Conservation (phyloP, 2,888 invertebrate species). For the Saturnia japonica region DNA sequence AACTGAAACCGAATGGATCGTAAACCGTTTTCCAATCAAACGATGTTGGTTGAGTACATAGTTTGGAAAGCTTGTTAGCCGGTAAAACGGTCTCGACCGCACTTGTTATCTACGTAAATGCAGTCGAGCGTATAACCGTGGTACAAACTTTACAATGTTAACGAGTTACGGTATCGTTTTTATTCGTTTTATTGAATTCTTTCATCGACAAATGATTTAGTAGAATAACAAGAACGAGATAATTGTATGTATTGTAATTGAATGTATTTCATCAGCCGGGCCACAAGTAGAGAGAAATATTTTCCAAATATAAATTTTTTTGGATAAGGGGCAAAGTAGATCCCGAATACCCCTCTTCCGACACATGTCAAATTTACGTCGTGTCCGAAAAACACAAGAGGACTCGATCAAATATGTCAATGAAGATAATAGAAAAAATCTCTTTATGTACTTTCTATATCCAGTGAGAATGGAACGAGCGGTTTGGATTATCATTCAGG, state of each 20-base stretch:
- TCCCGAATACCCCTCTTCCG: neutral
- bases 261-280: too few species aligned
- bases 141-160: constrained; percentile 4
- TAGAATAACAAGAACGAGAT: too few species aligned
- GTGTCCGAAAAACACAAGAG: neutral
- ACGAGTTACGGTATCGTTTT: neutral
- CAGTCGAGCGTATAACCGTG: neutral
- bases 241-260: too few species aligned
- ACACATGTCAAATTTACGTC: constrained; percentile 3
- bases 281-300: too few species aligned
- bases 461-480: neutral
- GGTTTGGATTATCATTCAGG: neutral
- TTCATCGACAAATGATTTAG: neutral
- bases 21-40: constrained; percentile 9
- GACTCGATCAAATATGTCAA: constrained; percentile 16
- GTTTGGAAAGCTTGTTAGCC: neutral
- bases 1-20: neutral
- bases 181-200: neutral
- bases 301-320: neutral
- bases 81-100: neutral
- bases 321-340: neutral
- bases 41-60: neutral
- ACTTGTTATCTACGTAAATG: constrained; percentile 8
- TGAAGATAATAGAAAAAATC: constrained; percentile 6
- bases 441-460: neutral